Conservation (phyloP, 2,888 invertebrate species). For the Halictus quadricinctus region DNA sequence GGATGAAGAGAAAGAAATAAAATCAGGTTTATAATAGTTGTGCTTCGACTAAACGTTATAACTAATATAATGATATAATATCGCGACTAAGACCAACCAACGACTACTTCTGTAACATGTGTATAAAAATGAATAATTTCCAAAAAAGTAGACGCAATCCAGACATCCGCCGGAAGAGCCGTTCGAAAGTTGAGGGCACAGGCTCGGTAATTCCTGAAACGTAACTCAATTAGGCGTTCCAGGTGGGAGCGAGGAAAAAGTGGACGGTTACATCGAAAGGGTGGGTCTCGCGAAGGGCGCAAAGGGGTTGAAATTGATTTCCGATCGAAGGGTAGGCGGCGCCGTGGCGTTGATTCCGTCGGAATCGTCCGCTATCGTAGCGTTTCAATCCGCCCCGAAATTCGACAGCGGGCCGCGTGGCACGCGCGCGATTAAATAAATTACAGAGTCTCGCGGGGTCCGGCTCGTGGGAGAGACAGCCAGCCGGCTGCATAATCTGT, state of each 20-base stretch:
- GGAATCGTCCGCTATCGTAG: neutral
- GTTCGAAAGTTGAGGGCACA: neutral
- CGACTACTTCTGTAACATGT: no score
- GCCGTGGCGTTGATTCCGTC: slow-evolving; percentile 3
- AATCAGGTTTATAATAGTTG: no score
- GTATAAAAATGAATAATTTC: neutral
- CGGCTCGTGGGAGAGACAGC: slow-evolving; percentile 58
- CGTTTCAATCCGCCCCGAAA: slow-evolving; percentile 43
- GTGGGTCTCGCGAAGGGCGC: neutral
- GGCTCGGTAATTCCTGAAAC: neutral
- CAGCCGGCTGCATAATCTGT: slow-evolving; percentile 63
- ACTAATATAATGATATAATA: no score
- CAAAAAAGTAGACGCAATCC: neutral
- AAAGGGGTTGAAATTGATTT: slow-evolving; percentile 12
- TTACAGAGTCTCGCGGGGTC: slow-evolving; percentile 58
- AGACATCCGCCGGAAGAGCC: neutral
- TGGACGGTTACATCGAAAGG: neutral
- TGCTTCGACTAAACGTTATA: no score
- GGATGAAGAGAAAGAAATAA: no score
- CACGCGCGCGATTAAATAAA: slow-evolving; percentile 60
- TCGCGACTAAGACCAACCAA: no score
- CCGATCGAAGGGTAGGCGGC: neutral
- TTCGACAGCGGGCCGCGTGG: slow-evolving; percentile 30
- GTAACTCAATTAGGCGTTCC: neutral
- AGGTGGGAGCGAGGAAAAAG: neutral